A percentile compares a stretch with the other conserved stretches of the same genome.
phyloP scores from a whole-genome alignment of 2,797 vertebrate species.

The Chelon labrosus region DNA sequence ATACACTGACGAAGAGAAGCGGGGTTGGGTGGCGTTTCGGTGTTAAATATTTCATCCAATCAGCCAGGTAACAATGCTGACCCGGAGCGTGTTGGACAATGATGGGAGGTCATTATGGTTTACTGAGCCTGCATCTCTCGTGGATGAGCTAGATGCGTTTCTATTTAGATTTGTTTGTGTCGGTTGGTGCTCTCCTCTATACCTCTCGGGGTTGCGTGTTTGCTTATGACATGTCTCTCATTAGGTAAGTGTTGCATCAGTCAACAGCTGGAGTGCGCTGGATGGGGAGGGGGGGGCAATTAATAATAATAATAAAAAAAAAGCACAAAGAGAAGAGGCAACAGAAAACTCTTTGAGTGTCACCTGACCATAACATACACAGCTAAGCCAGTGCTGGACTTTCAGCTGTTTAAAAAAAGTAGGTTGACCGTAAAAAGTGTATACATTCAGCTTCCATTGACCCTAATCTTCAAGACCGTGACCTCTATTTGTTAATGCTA shows the following conservation, averaged over 20 bases:
- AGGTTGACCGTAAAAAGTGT: constrained; percentile 38
- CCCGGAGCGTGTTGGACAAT: constrained; percentile 47
- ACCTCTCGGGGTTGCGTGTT: neutral
- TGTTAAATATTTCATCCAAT: constrained; percentile 79
- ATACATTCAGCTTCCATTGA: constrained; percentile 30
- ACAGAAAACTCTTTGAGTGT: constrained; percentile 15
- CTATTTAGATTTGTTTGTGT: constrained; percentile 29
- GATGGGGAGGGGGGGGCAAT: constrained; percentile 14
- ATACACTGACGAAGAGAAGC: constrained; percentile 49
- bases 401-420: constrained; percentile 32
- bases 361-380: constrained; percentile 21
- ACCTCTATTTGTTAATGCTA: constrained; percentile 39
- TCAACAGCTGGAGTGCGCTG: constrained; percentile 19
- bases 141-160: constrained; percentile 12
- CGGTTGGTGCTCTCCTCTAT: neutral
- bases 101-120: constrained; percentile 48
- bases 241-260: constrained; percentile 16
- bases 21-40: constrained; percentile 69
- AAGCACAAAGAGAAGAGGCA: constrained; percentile 37
- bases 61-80: constrained; percentile 68
- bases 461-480: constrained; percentile 68
- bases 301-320: constrained; percentile 41
- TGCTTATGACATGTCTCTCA: constrained; percentile 4
- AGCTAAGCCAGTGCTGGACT: constrained; percentile 33
- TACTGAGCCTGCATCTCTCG: constrained; percentile 16